These are phyloP conservation scores for Thera britannica DNA, from an alignment of 2,888 invertebrate species.

Conservation along the genomic window DNA sequence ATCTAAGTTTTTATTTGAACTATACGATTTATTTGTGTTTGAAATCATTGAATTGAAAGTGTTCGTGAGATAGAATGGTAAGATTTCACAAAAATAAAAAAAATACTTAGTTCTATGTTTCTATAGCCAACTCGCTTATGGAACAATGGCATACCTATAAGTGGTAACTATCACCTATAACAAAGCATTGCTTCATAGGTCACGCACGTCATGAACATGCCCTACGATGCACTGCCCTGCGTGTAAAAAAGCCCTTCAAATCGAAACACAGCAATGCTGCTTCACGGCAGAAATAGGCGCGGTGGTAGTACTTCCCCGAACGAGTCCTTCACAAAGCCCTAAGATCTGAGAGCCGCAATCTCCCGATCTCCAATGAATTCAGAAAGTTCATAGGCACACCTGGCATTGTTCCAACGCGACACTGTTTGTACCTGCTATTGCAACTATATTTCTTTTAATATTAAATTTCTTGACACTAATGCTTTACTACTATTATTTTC, in stretches of 20 bases:
- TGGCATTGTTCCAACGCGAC: slow-evolving; percentile 64
- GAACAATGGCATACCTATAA: too few species aligned
- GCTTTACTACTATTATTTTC: background rate
- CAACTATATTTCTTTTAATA: slow-evolving; percentile 63
- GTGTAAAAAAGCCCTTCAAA: too few species aligned
- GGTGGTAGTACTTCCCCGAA: too few species aligned
- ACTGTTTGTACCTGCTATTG: slow-evolving; percentile 70
- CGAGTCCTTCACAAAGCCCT: background rate
- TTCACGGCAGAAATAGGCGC: too few species aligned
- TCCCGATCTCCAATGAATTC: slow-evolving; percentile 59
- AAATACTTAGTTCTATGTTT: too few species aligned
- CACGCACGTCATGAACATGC: too few species aligned
- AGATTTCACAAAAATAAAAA: too few species aligned
- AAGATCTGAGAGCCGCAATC: slow-evolving; percentile 23
- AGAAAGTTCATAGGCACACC: slow-evolving; percentile 60
- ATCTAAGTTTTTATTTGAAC: slow-evolving; percentile 23
- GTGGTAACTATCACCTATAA: too few species aligned
- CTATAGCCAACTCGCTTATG: too few species aligned
- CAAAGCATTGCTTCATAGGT: too few species aligned
- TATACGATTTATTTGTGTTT: slow-evolving; percentile 12
- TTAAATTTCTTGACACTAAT: slow-evolving; percentile 53
- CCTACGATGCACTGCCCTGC: too few species aligned
- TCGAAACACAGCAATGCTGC: too few species aligned
- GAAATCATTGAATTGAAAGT: slow-evolving; percentile 6
- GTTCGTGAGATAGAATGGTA: background rate